Conservation (phyloP, 2,888 invertebrate species). For the Phyto melanocephala region DNA sequence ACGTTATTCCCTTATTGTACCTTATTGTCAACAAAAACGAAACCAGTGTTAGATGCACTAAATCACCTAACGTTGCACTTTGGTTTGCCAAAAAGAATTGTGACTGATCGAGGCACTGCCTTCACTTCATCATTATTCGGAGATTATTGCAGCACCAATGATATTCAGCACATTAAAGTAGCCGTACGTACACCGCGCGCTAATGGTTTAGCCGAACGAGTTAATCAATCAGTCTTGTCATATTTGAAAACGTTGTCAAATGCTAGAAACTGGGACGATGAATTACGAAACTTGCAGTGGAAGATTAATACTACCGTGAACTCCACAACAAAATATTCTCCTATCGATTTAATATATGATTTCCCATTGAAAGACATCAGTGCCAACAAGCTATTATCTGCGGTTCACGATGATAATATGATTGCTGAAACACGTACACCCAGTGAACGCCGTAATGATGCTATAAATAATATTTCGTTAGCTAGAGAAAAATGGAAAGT, state of each 20-base stretch:
- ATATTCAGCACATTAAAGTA: no score
- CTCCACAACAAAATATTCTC: constrained; percentile 49
- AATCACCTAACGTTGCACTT: constrained; percentile 50
- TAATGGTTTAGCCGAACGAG: no score
- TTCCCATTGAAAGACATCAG: constrained; percentile 56
- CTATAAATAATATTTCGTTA: no score
- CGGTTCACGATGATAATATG: constrained; percentile 25
- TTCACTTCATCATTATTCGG: no score
- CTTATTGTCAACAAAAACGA: constrained; percentile 62
- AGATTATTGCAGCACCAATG: no score
- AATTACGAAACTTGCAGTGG: constrained; percentile 59
- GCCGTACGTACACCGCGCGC: no score
- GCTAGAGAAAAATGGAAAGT: constrained; percentile 41
- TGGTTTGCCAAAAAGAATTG: no score
- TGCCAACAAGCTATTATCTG: constrained; percentile 42
- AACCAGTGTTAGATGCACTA: constrained; percentile 57
- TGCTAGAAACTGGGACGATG: no score
- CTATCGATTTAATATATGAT: constrained; percentile 64
- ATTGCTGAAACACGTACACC: not conserved
- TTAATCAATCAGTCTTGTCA: no score
- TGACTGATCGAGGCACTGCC: no score
- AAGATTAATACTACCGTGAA: constrained; percentile 57
- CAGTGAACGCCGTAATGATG: constrained; percentile 45
- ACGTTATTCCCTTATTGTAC: constrained; percentile 33
- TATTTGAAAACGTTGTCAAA: constrained; percentile 41